Percentiles rank a stretch among this genome's conserved stretches.
These are phyloP conservation scores for Lathronympha strigana DNA, from an alignment of 2,888 invertebrate species.

Conservation along the genomic window DNA sequence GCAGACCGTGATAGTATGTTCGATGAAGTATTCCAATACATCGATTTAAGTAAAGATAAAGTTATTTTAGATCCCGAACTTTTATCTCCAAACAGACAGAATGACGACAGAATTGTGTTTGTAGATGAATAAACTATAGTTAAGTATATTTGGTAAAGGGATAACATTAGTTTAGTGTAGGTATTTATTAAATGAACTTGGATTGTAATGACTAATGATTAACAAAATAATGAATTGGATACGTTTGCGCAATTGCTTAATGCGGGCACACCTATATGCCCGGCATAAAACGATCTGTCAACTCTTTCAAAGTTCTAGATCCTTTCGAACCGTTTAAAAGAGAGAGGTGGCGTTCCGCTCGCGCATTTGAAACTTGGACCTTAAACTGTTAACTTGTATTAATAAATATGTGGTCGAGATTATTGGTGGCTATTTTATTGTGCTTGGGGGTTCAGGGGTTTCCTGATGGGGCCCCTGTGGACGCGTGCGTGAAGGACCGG, in stretches of 20 bases:
- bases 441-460: conserved; percentile 81
- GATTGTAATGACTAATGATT: conserved; percentile 11
- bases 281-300: conserved; percentile 68
- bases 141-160: conserved; percentile 24
- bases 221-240: background rate
- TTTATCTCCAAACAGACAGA: conserved; percentile 66
- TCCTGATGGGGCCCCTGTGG: conserved; percentile 93
- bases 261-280: conserved; percentile 57
- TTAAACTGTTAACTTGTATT: conserved; percentile 48
- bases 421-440: conserved; percentile 61
- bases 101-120: conserved; percentile 68
- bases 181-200: conserved; percentile 18
- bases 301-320: conserved; percentile 70
- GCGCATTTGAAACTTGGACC: conserved; percentile 66
- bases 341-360: conserved; percentile 61
- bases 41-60: conserved; percentile 57
- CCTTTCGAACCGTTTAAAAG: conserved; percentile 78
- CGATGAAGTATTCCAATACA: conserved; percentile 74
- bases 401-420: conserved; percentile 59
- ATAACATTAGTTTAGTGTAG: conserved; percentile 16
- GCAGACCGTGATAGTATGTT: conserved; percentile 66
- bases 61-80: conserved; percentile 57
- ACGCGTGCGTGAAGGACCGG: conserved; percentile 90
- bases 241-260: conserved; percentile 50
- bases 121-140: conserved; percentile 55